These are phyloP conservation scores for Ormyrus rosae DNA, from an alignment of 2,888 invertebrate genomes.

Conservation along the genomic window DNA sequence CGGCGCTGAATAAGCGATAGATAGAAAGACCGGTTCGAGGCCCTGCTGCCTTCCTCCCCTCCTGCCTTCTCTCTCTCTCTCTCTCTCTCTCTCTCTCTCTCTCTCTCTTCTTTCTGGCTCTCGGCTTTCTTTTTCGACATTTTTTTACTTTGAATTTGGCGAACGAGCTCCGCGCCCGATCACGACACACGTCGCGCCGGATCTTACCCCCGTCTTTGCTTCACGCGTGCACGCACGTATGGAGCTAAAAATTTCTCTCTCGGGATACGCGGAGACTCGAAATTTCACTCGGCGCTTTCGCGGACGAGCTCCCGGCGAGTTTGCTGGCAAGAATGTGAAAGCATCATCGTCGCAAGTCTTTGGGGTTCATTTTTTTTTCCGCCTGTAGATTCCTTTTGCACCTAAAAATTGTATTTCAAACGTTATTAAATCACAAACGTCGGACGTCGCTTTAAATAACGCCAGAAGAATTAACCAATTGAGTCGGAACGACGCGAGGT, in stretches of 20 bases:
- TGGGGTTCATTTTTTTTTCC: conserved; percentile 18
- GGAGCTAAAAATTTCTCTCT: conserved; percentile 32
- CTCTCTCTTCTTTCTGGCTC: conserved; percentile 1
- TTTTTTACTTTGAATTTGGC: conserved; percentile 29
- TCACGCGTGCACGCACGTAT: conserved; percentile 50
- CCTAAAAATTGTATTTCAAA: no score
- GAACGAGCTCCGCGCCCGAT: conserved; percentile 52
- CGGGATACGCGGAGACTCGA: conserved; percentile 5
- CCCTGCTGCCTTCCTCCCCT: background rate
- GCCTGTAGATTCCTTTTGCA: no score
- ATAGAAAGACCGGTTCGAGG: conserved; percentile 57
- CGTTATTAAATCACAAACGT: no score
- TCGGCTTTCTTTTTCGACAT: conserved; percentile 18
- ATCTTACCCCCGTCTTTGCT: conserved; percentile 18
- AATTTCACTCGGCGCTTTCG: conserved; percentile 32
- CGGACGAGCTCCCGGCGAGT: background rate
- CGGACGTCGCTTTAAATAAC: no score
- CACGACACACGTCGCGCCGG: conserved; percentile 30
- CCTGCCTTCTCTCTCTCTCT: conserved; percentile 6
- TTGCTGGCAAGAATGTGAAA: conserved; percentile 36
- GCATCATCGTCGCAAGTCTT: background rate
- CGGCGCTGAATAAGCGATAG: conserved; percentile 58
- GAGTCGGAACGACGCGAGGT: no score
- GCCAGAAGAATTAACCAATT: no score
- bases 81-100: conserved; percentile 16